Evolutionary conservation across 2,888 invertebrate genomes (phyloP).

Genomic region (Diaprepes abbreviatus): DNA sequence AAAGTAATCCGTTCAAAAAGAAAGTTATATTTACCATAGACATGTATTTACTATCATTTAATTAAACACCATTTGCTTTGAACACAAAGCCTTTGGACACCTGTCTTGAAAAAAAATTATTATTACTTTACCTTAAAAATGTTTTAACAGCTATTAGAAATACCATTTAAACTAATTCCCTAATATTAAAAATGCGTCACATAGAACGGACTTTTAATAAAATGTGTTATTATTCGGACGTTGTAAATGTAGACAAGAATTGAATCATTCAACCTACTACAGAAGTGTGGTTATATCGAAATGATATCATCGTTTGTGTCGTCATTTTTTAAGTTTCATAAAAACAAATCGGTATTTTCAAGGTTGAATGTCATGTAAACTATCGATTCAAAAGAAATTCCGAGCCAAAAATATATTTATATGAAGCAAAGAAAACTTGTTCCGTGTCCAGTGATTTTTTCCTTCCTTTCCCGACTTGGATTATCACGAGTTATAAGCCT

Average conservation of each 20-base stretch:
- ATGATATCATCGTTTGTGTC: background rate
- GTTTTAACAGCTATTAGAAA: too few species aligned
- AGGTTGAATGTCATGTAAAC: constrained; percentile 2
- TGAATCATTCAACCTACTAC: background rate
- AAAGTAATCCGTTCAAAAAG: too few species aligned
- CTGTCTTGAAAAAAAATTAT: too few species aligned
- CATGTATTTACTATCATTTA: too few species aligned
- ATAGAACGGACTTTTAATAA: too few species aligned
- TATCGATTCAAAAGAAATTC: background rate
- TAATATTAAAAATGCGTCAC: too few species aligned
- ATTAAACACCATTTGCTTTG: too few species aligned
- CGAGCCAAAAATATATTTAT: background rate
- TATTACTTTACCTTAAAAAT: too few species aligned
- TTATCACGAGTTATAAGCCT: background rate
- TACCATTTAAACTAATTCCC: too few species aligned
- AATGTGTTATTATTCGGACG: too few species aligned
- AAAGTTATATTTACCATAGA: too few species aligned
- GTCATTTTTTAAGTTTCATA: background rate
- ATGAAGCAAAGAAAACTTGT: constrained; percentile 10
- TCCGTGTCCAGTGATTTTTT: background rate
- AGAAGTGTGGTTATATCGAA: background rate
- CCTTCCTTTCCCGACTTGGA: background rate
- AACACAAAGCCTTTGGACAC: too few species aligned
- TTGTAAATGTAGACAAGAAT: background rate
- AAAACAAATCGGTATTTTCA: background rate